Base-by-base conservation (phyloP, 2,113 vertebrate species). In the Tragulus kanchil region DNA sequence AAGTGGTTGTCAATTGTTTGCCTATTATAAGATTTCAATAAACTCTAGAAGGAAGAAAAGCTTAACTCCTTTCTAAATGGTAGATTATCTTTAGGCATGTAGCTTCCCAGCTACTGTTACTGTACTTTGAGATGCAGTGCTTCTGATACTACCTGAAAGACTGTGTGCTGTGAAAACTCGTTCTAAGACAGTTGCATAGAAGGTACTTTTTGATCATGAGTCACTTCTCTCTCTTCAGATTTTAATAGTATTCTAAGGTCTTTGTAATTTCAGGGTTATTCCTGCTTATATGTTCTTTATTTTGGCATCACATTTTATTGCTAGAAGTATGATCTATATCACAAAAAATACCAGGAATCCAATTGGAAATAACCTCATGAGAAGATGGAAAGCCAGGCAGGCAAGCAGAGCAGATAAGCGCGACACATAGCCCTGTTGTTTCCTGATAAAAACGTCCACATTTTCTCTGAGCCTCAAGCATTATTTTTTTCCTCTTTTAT, bases 41-140 rank as follows among this genome's bases (percentile, higher is more conserved):
- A 78, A 97, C 77, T 91, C 71, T 90, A 64, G 86, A 77, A 77
- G 89, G 71, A 89, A 96, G 62, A 78, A 81, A 78, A 89, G 89
- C 59, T 83, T 79, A 93, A 81, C 75, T 91, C 12, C 67, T 92
- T 50, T 73, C 45, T 58, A 73, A 82, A 81, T 67, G 59, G 28
- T 45, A 61, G 61, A 15, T 91, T 77, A 81, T 89, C 89, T 93
- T 52, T 86, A 93, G 52, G 85, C 45, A 50, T 62, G 17, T 14
- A 79, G 52, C 36, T 89, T 94, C 28, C 4, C 82, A 58, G 58
- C 28, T 26, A 90, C 59, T 96, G 1, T 75, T 93, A 21, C 5
- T 96, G 28, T 78, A 95, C 59, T 94, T 96, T 65, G 88, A 94
- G 91, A 91, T 95, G 82, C 85, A 97, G 71, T 87, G 73, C 62